A percentile compares a stretch with the other conserved stretches of the same genome.
These are phyloP conservation scores for Drosophila subsilvestris DNA, from an alignment of 2,888 invertebrate genomes.

Conservation along the genomic window DNA sequence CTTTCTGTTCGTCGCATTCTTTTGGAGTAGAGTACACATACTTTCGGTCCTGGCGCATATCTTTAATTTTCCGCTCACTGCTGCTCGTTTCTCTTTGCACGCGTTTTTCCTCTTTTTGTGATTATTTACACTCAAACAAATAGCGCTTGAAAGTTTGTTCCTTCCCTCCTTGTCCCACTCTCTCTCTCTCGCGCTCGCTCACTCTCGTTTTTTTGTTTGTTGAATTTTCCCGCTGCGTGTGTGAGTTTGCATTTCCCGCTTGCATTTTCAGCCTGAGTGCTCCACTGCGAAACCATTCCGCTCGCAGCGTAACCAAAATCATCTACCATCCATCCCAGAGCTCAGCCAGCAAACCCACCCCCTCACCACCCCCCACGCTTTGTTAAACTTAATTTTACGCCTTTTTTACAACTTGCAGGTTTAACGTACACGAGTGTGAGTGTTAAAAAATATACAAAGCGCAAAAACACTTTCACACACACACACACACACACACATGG, in stretches of 20 bases:
- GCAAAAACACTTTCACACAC: constrained; percentile 8
- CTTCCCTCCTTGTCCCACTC: constrained; percentile 37
- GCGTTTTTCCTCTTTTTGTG: constrained; percentile 50
- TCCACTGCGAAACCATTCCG: constrained; percentile 44
- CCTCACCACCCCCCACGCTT: constrained; percentile 44
- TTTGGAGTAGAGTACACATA: neutral
- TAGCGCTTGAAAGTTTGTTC: constrained; percentile 73
- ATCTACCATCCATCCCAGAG: constrained; percentile 37
- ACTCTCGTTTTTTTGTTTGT: constrained; percentile 9
- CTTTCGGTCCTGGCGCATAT: neutral
- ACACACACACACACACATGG: constrained; percentile 14
- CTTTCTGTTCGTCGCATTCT: neutral
- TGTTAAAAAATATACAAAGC: constrained; percentile 56
- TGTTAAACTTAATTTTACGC: constrained; percentile 79
- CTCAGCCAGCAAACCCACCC: constrained; percentile 5
- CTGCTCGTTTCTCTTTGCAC: constrained; percentile 22
- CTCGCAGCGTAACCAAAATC: neutral
- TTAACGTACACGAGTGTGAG: constrained; percentile 53
- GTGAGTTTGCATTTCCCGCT: constrained; percentile 76
- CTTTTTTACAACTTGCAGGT: constrained; percentile 77
- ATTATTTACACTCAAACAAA: constrained; percentile 78
- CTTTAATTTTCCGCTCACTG: neutral
- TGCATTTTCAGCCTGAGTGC: constrained; percentile 75
- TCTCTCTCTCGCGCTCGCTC: too few species aligned
- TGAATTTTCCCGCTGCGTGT: constrained; percentile 33